A percentile compares a stretch with the other conserved stretches of the same genome.
Evolutionary conservation across 2,113 vertebrate species (phyloP).

Genomic region (Orthonyx spaldingii): DNA sequence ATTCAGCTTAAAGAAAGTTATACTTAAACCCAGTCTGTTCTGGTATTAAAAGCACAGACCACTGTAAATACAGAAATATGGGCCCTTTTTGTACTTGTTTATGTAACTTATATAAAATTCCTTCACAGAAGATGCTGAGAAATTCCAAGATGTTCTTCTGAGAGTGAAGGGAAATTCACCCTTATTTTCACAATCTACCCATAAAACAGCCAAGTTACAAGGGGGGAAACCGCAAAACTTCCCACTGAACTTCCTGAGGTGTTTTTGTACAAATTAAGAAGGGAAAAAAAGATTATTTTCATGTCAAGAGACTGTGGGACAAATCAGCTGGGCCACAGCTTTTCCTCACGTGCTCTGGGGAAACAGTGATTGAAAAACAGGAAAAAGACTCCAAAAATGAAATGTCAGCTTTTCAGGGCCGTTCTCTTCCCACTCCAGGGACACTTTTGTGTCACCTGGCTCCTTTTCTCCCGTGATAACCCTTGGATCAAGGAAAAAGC

Average conservation of each 20-base stretch:
- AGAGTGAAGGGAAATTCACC: neutral
- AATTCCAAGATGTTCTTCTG: neutral
- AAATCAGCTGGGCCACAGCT: neutral
- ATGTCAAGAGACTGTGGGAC: neutral
- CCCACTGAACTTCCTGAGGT: too few relatives aligned
- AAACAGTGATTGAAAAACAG: constrained; percentile 13
- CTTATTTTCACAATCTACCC: neutral
- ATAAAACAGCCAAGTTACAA: fast-evolving
- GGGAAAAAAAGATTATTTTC: neutral
- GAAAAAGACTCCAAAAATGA: constrained; percentile 17
- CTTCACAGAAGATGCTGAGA: neutral
- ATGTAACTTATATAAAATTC: neutral
- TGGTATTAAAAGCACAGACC: neutral
- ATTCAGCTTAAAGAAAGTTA: neutral
- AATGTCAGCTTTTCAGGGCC: constrained; percentile 1
- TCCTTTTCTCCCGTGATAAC: neutral
- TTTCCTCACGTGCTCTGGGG: neutral
- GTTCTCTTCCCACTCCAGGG: fast-evolving
- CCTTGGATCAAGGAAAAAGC: neutral
- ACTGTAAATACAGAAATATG: neutral
- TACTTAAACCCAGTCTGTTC: neutral
- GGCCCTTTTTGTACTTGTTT: neutral
- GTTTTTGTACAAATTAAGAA: neutral
- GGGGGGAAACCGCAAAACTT: neutral
- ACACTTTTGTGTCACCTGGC: neutral